Base-by-base conservation (phyloP, 2,888 invertebrate species). In the Andrena praecox region DNA sequence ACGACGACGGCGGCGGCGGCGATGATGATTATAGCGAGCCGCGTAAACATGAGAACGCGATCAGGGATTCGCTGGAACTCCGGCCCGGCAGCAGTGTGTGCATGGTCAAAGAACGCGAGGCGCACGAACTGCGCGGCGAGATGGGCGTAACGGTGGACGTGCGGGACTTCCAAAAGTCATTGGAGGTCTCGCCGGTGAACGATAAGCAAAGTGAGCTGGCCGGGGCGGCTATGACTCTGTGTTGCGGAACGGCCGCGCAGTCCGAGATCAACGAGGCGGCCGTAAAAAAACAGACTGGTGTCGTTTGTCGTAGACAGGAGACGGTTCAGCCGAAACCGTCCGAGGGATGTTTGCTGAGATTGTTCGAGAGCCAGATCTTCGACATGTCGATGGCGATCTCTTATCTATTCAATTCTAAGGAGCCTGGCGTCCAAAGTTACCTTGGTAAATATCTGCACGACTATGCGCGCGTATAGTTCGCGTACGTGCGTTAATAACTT, bases 331-430 rank as follows among this genome's bases (percentile, higher is more conserved):
- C 93, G 54, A 94, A 94, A 82, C 93, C 94, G 27, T 94, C 94
- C 76, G 96, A 96, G 93, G 96, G 96, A 91, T 96, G 96, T 94
- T 95, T 98, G 81, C 95, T 99, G 89, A 95, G 99, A 91, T 96
- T 99, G 92, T 98, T 99, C 94, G 99, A 99, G 95, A 99, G 99
- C 91, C 98, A 98, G 95, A 96, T 99, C 91, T 99, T 99, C 95
- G 99, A 99, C 94, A 99, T 99, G 96, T 98, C 98, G 89, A 99
- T 99, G 96, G 99, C 99, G 85, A 98, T 99, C 93, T 98, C 98
- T 93, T 99, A 99, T 95, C 95, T 99, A 79, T 99, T 99, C 94
- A 99, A 99, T 94, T 99, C 99, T 56, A 99, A 99, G 95, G 99
- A 99, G 94, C 98, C 98, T 54, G 99, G 99, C 82, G 99, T 99